These are phyloP conservation scores for Teinopalpus imperialis DNA, from an alignment of 2,888 invertebrate species.

Conservation along the genomic window DNA sequence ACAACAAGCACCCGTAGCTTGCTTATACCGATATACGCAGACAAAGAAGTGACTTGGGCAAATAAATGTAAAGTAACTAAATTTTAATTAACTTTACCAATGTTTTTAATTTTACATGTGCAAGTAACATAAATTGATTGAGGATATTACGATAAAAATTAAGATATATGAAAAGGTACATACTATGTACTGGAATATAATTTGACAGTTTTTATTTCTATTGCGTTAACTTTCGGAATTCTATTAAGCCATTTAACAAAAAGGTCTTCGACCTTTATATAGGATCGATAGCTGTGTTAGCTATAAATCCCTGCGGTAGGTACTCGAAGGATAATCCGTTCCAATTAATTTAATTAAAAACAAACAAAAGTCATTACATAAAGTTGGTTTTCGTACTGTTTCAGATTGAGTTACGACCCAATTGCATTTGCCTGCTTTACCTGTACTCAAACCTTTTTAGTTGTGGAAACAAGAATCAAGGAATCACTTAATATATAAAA, in stretches of 20 bases:
- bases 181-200: slow-evolving; percentile 34
- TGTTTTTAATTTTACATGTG: slow-evolving; percentile 62
- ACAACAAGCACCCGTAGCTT: slow-evolving; percentile 51
- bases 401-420: slow-evolving; percentile 19
- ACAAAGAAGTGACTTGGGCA: slow-evolving; percentile 68
- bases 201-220: background rate
- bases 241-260: slow-evolving; percentile 25
- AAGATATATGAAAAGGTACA: no score
- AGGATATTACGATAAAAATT: no score
- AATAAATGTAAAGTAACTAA: slow-evolving; percentile 61
- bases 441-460: background rate
- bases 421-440: slow-evolving; percentile 14
- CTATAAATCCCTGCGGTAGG: slow-evolving; percentile 60
- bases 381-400: slow-evolving; percentile 26
- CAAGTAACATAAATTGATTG: slow-evolving; percentile 52
- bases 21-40: slow-evolving; percentile 49
- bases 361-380: slow-evolving; percentile 57
- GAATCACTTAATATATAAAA: background rate
- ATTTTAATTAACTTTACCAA: slow-evolving; percentile 64
- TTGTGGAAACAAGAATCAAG: background rate
- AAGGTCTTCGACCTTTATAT: slow-evolving; percentile 28
- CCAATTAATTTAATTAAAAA: slow-evolving; percentile 75
- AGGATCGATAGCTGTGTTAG: slow-evolving; percentile 52
- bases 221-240: slow-evolving; percentile 14
- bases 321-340: slow-evolving; percentile 67